A percentile compares a stretch with the other conserved stretches of the same genome.
Conservation (phyloP, 35 echinoderm and acorn worm genomes). For the Strongylocentrotus purpuratus region DNA sequence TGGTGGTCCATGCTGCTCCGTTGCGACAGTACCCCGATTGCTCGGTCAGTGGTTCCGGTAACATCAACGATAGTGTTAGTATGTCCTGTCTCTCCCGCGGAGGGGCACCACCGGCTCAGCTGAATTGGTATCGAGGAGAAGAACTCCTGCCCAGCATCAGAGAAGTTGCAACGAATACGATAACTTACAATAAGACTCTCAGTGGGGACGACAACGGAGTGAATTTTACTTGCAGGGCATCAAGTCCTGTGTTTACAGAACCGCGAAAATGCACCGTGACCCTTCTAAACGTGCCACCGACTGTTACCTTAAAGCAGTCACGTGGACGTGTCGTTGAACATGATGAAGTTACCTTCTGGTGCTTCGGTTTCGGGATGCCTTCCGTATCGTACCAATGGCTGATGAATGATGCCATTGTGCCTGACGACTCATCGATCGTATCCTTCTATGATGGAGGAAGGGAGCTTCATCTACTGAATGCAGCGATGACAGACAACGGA, state of each 20-base stretch:
- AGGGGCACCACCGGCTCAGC: neutral
- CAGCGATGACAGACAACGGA: neutral
- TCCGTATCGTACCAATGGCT: constrained; percentile 9
- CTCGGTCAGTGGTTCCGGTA: neutral
- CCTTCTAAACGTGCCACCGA: neutral
- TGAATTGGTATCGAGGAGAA: neutral
- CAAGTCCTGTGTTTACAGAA: neutral
- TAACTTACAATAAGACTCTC: neutral
- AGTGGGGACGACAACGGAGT: constrained; percentile 2
- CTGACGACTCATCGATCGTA: neutral
- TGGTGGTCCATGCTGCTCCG: neutral
- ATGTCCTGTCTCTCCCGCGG: neutral
- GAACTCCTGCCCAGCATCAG: neutral
- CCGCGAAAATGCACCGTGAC: neutral
- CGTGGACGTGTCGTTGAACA: neutral
- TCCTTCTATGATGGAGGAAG: neutral
- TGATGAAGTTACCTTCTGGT: constrained; percentile 10
- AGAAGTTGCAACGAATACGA: neutral
- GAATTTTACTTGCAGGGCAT: neutral
- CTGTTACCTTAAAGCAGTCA: neutral
- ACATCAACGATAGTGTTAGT: neutral
- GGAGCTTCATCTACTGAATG: neutral
- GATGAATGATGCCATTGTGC: neutral
- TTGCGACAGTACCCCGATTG: neutral
- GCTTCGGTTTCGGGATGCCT: constrained; percentile 19